phyloP scores from a whole-genome alignment of 2,888 invertebrate species.

The Panorpa germanica region DNA sequence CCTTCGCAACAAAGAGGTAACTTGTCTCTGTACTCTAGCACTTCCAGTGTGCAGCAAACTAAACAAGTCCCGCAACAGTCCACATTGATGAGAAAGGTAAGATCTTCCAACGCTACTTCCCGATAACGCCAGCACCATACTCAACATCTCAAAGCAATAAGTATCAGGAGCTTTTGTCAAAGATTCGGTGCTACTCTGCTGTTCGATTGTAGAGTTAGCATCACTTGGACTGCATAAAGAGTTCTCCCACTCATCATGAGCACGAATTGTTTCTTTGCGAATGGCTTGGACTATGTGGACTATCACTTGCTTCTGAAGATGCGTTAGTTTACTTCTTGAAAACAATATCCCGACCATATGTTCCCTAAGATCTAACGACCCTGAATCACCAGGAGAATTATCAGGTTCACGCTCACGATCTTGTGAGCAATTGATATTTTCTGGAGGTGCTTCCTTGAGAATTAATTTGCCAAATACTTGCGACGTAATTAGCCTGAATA shows the following conservation, averaged over 20 bases:
- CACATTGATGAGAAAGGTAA: constrained; percentile 78
- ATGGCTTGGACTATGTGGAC: constrained; percentile 83
- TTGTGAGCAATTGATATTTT: constrained; percentile 16
- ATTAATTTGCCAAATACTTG: constrained; percentile 86
- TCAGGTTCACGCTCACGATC: constrained; percentile 4
- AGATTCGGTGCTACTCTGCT: constrained; percentile 19
- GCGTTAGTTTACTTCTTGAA: constrained; percentile 81
- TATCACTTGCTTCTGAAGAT: constrained; percentile 84
- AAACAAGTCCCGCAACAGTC: constrained; percentile 65
- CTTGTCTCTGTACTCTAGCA: constrained; percentile 86
- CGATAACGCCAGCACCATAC: constrained; percentile 80
- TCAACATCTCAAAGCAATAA: constrained; percentile 96
- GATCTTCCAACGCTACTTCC: constrained; percentile 81
- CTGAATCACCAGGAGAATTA: constrained; percentile 15
- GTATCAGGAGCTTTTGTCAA: constrained; percentile 39
- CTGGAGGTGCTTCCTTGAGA: constrained; percentile 28
- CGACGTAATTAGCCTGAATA: constrained; percentile 79
- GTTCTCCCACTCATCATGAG: constrained; percentile 83
- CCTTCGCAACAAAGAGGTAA: constrained; percentile 64
- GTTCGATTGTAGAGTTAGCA: constrained; percentile 15
- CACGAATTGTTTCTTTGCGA: constrained; percentile 66
- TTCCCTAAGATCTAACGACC: constrained; percentile 62
- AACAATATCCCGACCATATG: constrained; percentile 95
- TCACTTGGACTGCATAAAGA: constrained; percentile 25
- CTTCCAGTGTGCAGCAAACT: constrained; percentile 84